Conservation (phyloP, 53 echinoderm and acorn worm genomes). For the Apostichopus leukothele region DNA sequence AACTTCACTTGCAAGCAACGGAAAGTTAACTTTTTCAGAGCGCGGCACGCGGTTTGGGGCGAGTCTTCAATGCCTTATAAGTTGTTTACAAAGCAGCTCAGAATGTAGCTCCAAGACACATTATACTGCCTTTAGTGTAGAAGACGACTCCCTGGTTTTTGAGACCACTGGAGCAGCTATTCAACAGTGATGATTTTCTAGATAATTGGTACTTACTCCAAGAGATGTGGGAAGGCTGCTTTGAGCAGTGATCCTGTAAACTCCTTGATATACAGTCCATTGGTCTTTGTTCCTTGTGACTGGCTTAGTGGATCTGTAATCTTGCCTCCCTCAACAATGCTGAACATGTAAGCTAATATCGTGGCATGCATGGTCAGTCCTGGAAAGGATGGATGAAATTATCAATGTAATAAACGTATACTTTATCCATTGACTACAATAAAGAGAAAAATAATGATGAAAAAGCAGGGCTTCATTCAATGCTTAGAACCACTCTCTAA, state of each 20-base stretch:
- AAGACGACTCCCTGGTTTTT: no score
- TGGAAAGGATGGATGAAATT: slow-evolving; percentile 6
- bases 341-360: slow-evolving; percentile 97
- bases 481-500: no score
- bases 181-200: no score
- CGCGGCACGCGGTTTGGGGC: no score
- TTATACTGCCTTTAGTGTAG: no score
- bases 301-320: slow-evolving; percentile 72
- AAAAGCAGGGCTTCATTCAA: background rate
- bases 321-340: slow-evolving; percentile 86
- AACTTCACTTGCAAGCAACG: no score
- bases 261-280: slow-evolving; percentile 89
- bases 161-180: no score
- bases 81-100: no score
- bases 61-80: no score
- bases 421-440: background rate
- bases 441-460: background rate
- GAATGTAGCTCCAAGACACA: no score
- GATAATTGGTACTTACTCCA: slow-evolving; percentile 73
- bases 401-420: background rate
- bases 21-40: no score
- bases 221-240: slow-evolving; percentile 92
- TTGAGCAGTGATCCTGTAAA: slow-evolving; percentile 89
- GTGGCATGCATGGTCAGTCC: slow-evolving; percentile 96
- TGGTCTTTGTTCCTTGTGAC: slow-evolving; percentile 75